Evolutionary conservation across 2,797 vertebrate species (phyloP).

Genomic region (Sebastes vulpes): DNA sequence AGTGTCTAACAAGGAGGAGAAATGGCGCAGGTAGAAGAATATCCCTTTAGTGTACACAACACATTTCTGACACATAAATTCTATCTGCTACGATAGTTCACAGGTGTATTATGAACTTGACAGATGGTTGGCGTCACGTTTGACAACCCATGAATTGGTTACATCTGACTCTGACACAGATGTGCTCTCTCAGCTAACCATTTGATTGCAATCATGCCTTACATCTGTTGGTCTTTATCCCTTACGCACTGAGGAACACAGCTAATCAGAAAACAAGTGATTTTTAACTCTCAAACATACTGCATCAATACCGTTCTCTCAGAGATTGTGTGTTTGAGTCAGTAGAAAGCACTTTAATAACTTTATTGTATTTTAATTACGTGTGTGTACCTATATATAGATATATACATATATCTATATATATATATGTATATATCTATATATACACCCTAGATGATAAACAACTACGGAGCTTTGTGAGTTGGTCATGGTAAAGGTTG

Average conservation of each 20-base stretch:
- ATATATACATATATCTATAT: constrained; percentile 38
- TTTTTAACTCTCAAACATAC: constrained; percentile 83
- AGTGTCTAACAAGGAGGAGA: constrained; percentile 15
- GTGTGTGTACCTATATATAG: constrained; percentile 36
- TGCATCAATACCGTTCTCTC: constrained; percentile 78
- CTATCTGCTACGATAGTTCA: constrained; percentile 18
- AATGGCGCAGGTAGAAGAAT: constrained; percentile 12
- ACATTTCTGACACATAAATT: constrained; percentile 35
- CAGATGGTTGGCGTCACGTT: constrained; percentile 54
- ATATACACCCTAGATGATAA: constrained; percentile 36
- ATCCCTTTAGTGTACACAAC: constrained; percentile 47
- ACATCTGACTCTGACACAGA: constrained; percentile 63
- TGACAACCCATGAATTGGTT: constrained; percentile 49
- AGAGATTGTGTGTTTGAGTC: constrained; percentile 82
- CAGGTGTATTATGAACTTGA: constrained; percentile 54
- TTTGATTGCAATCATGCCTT: constrained; percentile 83
- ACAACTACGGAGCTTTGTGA: constrained; percentile 64
- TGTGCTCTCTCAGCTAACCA: constrained; percentile 71
- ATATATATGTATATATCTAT: constrained; percentile 38
- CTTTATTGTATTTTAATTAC: constrained; percentile 74
- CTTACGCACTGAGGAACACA: constrained; percentile 85
- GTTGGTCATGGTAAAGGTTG: constrained; percentile 69
- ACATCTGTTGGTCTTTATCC: constrained; percentile 74
- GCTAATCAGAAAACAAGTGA: constrained; percentile 78
- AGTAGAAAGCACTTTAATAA: constrained; percentile 86